Evolutionary conservation across 2,797 vertebrate species (phyloP), one percentile per base, ranked within the genome.

Genomic region (Orientallactaga sibirica): DNA sequence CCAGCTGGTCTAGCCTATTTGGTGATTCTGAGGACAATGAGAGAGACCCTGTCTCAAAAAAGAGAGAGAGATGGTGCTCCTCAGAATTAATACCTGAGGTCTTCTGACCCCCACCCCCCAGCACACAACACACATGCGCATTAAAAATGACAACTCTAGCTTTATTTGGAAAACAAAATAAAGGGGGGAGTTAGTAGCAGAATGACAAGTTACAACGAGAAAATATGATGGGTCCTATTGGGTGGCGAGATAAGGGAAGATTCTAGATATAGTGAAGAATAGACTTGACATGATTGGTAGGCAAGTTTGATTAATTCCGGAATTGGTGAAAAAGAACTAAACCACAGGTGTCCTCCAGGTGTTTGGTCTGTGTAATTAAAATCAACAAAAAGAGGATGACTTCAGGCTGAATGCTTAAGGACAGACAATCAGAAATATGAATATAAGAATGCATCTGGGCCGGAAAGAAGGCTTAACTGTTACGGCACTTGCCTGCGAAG

Each of bases 121-220:
- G 33, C 52, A 52, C 52, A 52, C 52, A 52, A 52, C 52, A 52
- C 52, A 52, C 52, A 52, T 52, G 52, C 11, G 52, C 11, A 52
- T 52, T 58, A 58, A 58, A 58, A 58, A 12, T 14, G 55, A 37
- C 25, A 25, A 25, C 37, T 77, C 37, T 33, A 25, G 8, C 7
- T 81, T 18, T 22, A 15, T 55, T 77, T 85, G 61, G 52, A 78
- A 92, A 94, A 79, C 33, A 18, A 83, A 94, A 79, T 41, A 18
- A 83, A 94, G 71, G 4, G 22, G 4, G 6, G 84, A 84, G 14
- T 1, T 8, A 61, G 71, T 77, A 90, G 15, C 10, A 37, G 19
- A 18, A 86, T 61, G 52, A 58, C 14, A 9, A 4, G 22, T 61
- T 41, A 55, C 7, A 77, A 8, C 14, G 62, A 79, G 58, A 37